Evolutionary conservation across 1,140 invertebrate species (phyloP), one percentile per base, ranked within the genome.

Genomic region (Leptinotarsa lineolata): DNA sequence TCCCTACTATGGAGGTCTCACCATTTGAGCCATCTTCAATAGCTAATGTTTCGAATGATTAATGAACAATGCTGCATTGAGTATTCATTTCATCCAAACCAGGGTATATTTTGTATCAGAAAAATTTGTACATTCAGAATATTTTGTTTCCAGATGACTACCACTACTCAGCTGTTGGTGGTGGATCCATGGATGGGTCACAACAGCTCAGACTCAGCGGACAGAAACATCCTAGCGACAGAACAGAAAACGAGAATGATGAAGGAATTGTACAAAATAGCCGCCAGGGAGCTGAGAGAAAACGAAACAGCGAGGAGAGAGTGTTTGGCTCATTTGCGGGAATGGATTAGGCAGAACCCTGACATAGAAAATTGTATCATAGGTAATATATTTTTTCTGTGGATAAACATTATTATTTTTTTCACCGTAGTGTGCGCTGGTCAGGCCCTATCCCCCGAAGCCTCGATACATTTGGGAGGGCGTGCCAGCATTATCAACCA

Each of bases 261-360:
- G 30, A 39, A 39, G 30, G 30, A 39, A 85, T 80, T 88, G 18
- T 72, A 81, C n/a, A 84, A 85, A 75, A 81, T 91, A 2, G 91
- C 91, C 2, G 87, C 86, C 61, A 85, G 84, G 15, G 90, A 93
- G 79, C 79, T 93, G 12, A 80, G 91, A 18, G 92, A 93, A 82
- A 89, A 91, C 59, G 86, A 89, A 4, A 82, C 83, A 5, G 87
- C 85, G 0, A 84, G 88, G 44, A 87, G 88, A 46, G 89, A 92
- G 77, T 88, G 88, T 16, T 81, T 93, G 54, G 78, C 84, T 16
- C 88, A 91, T 78, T 85, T 93, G 76, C 85, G 87, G 63, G 87
- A 91, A 6, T 93, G 91, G 91, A 88, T 92, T 73, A 79, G 84
- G n/a, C 89, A 92, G 80, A 92, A 92, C 79, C 81, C 83, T 24